Base-by-base conservation (phyloP, 2,797 vertebrate species). In the Lateolabrax maculatus region DNA sequence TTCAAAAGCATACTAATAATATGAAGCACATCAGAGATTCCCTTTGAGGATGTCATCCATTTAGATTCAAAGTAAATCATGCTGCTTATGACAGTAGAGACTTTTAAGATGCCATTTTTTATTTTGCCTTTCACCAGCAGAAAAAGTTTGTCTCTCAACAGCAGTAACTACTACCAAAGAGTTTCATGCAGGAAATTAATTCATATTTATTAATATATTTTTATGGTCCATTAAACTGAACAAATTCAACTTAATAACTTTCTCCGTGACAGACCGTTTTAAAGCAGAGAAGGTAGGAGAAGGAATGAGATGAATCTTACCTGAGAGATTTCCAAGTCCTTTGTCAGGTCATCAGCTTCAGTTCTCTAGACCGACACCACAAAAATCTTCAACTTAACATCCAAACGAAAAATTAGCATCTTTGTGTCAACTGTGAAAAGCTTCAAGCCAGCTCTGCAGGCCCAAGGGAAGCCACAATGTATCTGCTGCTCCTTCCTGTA, bases 331-430 rank as follows among this genome's bases (percentile, higher is more conserved):
- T 71, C 72, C 57, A 39, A 36, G 34, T 86, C 69, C 82, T 79
- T 84, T 7, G 62, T 90, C 87, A 78, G 77, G 56, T 91, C 80
- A 75, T 88, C 75, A 56, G 80, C 74, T 79, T 89, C 73, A 55
- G 18, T 58, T 78, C 67, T 41, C 12, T 6, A 23, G 79, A 37
- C 13, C n/a, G 8, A 34, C 68, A 18, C 43, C 60, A 62, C 49
- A 57, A 62, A 70, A 66, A 49, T 75, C 72, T 34, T 71, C 43
- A 66, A 15, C 48, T 66, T 37, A 52, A 69, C 36, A 78, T 88
- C 71, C 78, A 84, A 44, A 81, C 75, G 19, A 57, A 25, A 60
- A 77, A 63, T 18, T 0, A 23, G 37, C 69, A 68, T 84, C 57
- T 41, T 61, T 56, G 56, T 56, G 49, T 41, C 58, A 70, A 23